These are phyloP conservation scores for Tigriopus japonicus DNA, from an alignment of 1,140 invertebrate genomes.

Conservation along the genomic window DNA sequence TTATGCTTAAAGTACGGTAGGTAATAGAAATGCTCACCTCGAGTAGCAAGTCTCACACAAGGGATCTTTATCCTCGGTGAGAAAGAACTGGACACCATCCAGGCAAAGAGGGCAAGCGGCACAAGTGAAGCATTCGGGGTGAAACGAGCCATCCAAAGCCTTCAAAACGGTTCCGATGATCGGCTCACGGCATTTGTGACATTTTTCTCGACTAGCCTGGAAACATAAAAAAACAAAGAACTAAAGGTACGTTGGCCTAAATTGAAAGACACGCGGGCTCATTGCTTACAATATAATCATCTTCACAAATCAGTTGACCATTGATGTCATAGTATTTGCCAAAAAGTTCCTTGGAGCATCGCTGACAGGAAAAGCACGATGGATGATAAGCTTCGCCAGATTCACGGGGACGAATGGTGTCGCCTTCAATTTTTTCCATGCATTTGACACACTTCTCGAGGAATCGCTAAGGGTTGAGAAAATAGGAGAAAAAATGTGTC, in stretches of 20 bases:
- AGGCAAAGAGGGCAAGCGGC: not conserved
- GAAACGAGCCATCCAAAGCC: not conserved
- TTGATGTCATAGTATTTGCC: not conserved
- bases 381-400: not conserved
- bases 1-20: too few species aligned
- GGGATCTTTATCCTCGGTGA: not conserved
- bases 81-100: not conserved
- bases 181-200: not conserved
- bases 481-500: not conserved
- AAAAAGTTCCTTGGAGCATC: not conserved
- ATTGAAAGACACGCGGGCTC: not conserved
- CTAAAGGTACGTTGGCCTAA: not conserved
- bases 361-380: not conserved
- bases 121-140: not conserved
- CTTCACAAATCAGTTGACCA: not conserved
- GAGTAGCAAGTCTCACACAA: not conserved
- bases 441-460: not conserved
- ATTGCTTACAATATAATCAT: not conserved
- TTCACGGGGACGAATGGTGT: not conserved
- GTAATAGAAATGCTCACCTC: not conserved
- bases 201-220: not conserved
- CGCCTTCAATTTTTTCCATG: not conserved
- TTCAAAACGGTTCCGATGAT: not conserved
- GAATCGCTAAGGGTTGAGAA: not conserved
- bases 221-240: not conserved